Evolutionary conservation across 1,140 invertebrate species (phyloP), one percentile per base, ranked within the genome.

Genomic region (Portunus trituberculatus): DNA sequence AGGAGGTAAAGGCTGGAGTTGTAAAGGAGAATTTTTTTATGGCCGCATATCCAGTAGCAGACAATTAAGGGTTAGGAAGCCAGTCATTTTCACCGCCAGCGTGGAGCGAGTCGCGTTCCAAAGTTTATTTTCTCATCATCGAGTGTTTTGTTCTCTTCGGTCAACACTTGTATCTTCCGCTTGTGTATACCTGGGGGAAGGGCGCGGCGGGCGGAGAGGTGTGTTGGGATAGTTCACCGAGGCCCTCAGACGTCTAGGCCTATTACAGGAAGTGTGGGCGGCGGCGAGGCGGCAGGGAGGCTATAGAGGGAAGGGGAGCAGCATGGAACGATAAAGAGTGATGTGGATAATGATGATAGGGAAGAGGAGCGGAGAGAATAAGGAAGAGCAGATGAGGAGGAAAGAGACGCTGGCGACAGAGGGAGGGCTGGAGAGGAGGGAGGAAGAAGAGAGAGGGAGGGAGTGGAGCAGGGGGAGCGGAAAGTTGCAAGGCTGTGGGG

Each of bases 331-430:
- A n/a, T 76, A 76, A 76, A 76, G 4, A 20, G 20, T 76, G 67
- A 76, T 76, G 25, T 76, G 59, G 90, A 91, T 67, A 52, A 67
- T 91, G 52, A 91, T 52, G 90, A 31, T 67, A 52, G 20, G 29
- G 93, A 29, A 28, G n/a, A 48, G 16, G 92, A 67, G 59, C 46
- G 92, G 39, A 48, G 29, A 46, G 48, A 52, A 89, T 48, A 45
- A 52, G 86, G 39, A 31, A 29, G 32, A 25, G 52, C 31, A 32
- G 83, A 1, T 83, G 86, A 29, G 84, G 83, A 52, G 83, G 29
- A 31, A 16, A 39, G 39, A 83, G 39, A 59, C 67, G 39, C 82
- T 89, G 29, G 31, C 16, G 29, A 84, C 84, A 29, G 14, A 14
- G 83, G 20, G 83, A 84, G 52, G 82, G 92, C 25, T 46, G 25